phyloP scores from a whole-genome alignment of 2,113 vertebrate species.

The Thryonomys swinderianus region DNA sequence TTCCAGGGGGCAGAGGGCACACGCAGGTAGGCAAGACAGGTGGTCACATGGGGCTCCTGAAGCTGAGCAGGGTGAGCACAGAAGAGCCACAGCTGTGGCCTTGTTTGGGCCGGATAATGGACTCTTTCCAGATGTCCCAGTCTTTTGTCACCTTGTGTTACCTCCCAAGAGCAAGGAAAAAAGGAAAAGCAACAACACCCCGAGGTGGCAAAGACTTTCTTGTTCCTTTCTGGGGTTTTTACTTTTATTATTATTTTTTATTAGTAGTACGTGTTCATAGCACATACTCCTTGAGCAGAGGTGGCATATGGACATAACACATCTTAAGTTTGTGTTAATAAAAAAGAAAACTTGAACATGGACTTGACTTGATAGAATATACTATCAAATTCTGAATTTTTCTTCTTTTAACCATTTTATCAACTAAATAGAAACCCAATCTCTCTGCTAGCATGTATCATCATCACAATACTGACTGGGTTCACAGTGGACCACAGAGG shows the following conservation, averaged over 20 bases:
- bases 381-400: background rate
- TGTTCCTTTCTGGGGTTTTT: background rate
- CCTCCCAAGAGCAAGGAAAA: background rate
- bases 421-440: background rate
- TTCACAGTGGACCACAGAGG: background rate
- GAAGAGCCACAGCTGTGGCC: background rate
- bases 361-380: background rate
- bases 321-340: background rate
- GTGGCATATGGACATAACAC: background rate
- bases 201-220: background rate
- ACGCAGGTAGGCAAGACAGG: too few species aligned
- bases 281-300: background rate
- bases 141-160: background rate
- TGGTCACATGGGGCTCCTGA: fast-evolving
- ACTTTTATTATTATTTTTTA: background rate
- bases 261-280: background rate
- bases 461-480: background rate
- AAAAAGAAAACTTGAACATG: background rate
- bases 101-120: background rate
- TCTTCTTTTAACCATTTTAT: background rate
- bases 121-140: background rate
- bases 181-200: background rate
- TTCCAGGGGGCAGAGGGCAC: background rate
- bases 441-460: background rate
- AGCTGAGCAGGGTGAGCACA: too few species aligned